Evolutionary conservation across 2,888 invertebrate species (phyloP), one percentile per base, ranked within the genome.

Genomic region (Drosophila subquinaria): DNA sequence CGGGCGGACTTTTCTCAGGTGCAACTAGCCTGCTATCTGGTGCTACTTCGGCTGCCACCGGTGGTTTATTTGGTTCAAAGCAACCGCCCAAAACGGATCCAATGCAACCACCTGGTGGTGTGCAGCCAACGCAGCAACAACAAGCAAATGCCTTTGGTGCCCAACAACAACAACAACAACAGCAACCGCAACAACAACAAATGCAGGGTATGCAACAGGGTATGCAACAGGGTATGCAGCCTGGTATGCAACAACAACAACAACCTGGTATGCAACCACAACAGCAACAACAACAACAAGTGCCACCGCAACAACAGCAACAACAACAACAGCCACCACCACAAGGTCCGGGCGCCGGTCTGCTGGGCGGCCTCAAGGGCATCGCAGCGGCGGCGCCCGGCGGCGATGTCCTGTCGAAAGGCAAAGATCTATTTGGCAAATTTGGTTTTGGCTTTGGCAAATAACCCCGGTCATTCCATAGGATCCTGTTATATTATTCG

Each of bases 381-480:
- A 95, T 96, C 88, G 97, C 97, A 92, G 97, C 97, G 94, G 96
- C 97, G 65, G 92, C 92, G 81, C 97, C 97, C 84, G 97, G 97
- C 76, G 97, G 97, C 89, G 97, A 97, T 92, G 97, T 97, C 85
- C 94, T 97, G 88, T 97, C 97, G 91, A 97, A 97, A 93, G 97
- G 97, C 91, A 97, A 98, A 94, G 97, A 97, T 94, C 95, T 97
- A 82, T 97, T 97, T 93, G 91, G 91, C 53, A 91, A 91, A 82
- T 97, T 98, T 93, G 97, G 97, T 96, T 98, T 98, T 93, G 97
- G 97, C 82, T 95, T 97, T 91, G 96, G 96, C 91, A 95, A 95
- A 95, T 95, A 95, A 95, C 93, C 92, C 92, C 91, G 91, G 92
- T 91, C 92, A 92, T 91, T 91, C 87, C 86, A 84, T 91, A 90